Base-by-base conservation (phyloP, 2,888 invertebrate genomes). In the Beris morrisii region DNA sequence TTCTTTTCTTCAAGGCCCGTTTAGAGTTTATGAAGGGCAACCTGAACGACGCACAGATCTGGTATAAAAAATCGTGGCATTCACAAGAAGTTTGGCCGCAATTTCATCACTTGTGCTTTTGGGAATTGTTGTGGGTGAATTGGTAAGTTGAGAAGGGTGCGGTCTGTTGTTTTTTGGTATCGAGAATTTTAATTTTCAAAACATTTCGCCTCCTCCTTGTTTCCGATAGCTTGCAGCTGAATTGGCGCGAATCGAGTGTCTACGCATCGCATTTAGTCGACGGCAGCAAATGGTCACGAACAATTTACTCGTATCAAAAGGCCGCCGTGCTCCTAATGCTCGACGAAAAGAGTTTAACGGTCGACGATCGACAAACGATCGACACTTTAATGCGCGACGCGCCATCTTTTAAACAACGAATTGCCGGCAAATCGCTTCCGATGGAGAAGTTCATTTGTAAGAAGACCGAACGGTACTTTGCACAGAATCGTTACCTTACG, bases 371-470 rank as follows among this genome's bases (percentile, higher is more conserved):
- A 59, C 80, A 82, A 30, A 84, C 85, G 54, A 83, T 91, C 58
- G 82, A 86, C 58, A 83, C 84, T 55, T 81, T 93, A 11, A 87
- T 94, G 85, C 85, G 83, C 15, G 73, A 89, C 73, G 92, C 93
- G 5, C 92, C 95, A 3, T 84, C 84, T 63, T 88, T 88, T 79
- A 94, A 93, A 74, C 93, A 95, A 76, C 86, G 92, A 66, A 93
- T 97, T 65, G 96, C 97, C 38, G 97, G 98, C 0, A 97, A 97
- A 81, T 97, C 97, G 0, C 82, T 98, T 70, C 97, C 98, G 2
- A 91, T 97, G 87, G 97, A 98, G 81, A 98, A 98, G 80, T 97
- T 97, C 81, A 91, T 92, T 54, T 87, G 93, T n/a, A 90, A 89
- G 75, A 93, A 94, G 73, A 87, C 93, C 53, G 87, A 88, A 71